Percentiles rank a stretch among this genome's conserved stretches.
phyloP scores from a whole-genome alignment of 2,113 vertebrate genomes.

The Dinomys branickii region DNA sequence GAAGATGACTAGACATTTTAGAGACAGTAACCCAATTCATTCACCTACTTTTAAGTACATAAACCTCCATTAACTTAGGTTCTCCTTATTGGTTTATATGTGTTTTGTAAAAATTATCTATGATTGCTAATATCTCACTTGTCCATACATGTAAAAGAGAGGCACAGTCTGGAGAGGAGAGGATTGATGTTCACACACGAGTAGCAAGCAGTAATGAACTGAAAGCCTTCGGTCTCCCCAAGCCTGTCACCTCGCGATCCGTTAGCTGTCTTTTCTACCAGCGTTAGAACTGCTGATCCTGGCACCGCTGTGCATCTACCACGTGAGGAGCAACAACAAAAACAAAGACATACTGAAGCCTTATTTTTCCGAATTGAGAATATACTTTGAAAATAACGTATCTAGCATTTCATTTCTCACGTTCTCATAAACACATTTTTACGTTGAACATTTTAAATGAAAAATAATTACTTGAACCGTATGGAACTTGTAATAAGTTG shows the following conservation, averaged over 20 bases:
- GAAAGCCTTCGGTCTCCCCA: not conserved
- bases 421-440: constrained; percentile 64
- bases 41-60: not conserved
- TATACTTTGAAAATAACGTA: not conserved
- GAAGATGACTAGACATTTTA: not conserved
- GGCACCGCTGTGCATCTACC: not conserved
- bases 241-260: not conserved
- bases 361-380: not conserved
- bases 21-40: not conserved
- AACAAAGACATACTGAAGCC: not conserved
- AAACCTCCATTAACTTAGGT: not conserved
- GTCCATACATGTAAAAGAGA: not conserved
- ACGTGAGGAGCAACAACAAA: not conserved
- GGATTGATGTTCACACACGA: not conserved
- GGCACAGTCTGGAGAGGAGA: not conserved
- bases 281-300: not conserved
- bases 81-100: not conserved
- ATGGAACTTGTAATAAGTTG: constrained; percentile 24
- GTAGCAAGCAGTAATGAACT: not conserved
- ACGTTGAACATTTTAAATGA: constrained; percentile 69
- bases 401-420: constrained; percentile 34
- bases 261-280: not conserved
- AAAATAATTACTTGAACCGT: constrained; percentile 50
- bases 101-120: not conserved
- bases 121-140: not conserved